Evolutionary conservation across 1,140 invertebrate species (phyloP).

Genomic region (Bombus difficillimus): DNA sequence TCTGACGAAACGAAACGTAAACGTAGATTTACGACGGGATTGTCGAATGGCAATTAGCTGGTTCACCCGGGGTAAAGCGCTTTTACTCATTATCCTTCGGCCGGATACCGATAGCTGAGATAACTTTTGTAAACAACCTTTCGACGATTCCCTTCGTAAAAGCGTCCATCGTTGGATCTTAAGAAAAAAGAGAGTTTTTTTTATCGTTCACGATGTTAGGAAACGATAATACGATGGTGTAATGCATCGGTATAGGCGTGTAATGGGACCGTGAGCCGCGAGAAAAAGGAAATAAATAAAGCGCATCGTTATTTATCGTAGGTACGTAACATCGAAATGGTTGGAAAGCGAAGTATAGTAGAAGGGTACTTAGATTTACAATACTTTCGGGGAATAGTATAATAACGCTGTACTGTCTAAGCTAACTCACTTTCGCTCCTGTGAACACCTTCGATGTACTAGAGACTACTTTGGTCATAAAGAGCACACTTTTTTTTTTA

Average conservation of each 20-base stretch:
- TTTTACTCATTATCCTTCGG: slow-evolving; percentile 20
- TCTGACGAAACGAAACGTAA: not conserved
- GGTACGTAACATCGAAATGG: not conserved
- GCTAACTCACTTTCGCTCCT: not conserved
- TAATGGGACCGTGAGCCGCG: not conserved
- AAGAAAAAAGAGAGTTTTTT: not conserved
- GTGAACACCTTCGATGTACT: too few species aligned
- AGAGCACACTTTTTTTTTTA: too few species aligned
- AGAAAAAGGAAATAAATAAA: not conserved
- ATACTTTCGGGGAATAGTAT: too few species aligned
- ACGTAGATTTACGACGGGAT: slow-evolving; percentile 12
- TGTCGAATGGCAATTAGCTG: slow-evolving; percentile 23
- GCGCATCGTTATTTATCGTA: not conserved
- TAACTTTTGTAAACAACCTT: not conserved
- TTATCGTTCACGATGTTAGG: slow-evolving; percentile 6
- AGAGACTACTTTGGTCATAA: too few species aligned
- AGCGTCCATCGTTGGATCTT: not conserved
- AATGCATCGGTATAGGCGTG: not conserved
- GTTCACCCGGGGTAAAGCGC: slow-evolving; percentile 9
- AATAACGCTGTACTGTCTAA: not conserved
- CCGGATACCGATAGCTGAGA: not conserved
- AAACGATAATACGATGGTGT: not conserved
- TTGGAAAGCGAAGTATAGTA: not conserved
- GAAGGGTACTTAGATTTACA: too few species aligned
- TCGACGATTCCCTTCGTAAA: not conserved